Evolutionary conservation across 1,140 invertebrate species (phyloP).

Genomic region (Popillia japonica): DNA sequence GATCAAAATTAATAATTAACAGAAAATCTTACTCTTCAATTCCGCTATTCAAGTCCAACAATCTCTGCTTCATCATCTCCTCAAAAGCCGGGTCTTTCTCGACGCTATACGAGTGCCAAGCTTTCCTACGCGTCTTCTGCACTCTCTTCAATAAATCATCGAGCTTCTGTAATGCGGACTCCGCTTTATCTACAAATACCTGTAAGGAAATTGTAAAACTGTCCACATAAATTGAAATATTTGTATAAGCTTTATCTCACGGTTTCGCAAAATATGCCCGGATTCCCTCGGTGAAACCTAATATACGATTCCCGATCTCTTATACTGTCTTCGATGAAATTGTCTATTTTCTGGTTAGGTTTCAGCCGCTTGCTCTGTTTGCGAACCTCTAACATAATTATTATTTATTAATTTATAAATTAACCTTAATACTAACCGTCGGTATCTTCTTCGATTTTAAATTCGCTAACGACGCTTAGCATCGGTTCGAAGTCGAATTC

Average conservation of each 20-base stretch:
- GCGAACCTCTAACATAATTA: too few species aligned
- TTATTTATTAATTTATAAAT: too few species aligned
- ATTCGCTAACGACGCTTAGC: neutral
- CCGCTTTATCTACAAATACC: neutral
- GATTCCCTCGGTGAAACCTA: neutral
- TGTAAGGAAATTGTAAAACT: neutral
- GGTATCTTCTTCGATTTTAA: neutral
- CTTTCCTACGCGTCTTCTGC: neutral
- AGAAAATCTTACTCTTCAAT: neutral
- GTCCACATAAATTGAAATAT: neutral
- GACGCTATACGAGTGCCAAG: conserved; percentile 9
- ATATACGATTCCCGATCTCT: neutral
- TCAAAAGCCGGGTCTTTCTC: neutral
- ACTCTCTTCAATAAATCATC: neutral
- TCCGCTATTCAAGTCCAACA: neutral
- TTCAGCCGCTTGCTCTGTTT: neutral
- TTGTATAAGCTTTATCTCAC: neutral
- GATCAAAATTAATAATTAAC: neutral
- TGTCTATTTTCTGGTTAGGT: neutral
- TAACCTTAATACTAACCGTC: neutral
- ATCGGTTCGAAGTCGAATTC: conserved; percentile 18
- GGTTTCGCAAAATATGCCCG: conserved; percentile 1
- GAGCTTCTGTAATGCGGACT: neutral
- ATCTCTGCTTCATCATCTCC: neutral
- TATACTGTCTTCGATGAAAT: neutral